These are phyloP conservation scores for Dromococcyx pavoninus DNA, from an alignment of 2,797 vertebrate species.

Conservation along the genomic window DNA sequence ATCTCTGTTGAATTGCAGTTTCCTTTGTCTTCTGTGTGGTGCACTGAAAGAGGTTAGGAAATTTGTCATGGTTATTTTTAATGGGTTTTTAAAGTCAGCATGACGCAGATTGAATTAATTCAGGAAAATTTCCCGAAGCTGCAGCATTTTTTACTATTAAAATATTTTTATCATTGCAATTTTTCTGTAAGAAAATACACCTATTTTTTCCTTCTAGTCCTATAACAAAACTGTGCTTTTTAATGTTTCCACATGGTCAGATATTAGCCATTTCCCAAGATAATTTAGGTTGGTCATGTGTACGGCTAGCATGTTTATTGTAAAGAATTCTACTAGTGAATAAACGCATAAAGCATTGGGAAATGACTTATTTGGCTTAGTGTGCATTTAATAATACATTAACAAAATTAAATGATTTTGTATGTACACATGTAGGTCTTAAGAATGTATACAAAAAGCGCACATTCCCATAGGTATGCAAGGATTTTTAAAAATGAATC, in stretches of 20 bases:
- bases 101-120: constrained; percentile 27
- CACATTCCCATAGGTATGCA: not conserved
- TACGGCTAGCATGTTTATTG: constrained; percentile 30
- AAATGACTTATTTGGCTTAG: constrained; percentile 42
- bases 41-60: constrained; percentile 46
- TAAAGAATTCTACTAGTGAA: constrained; percentile 42
- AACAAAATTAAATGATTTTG: constrained; percentile 28
- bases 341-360: constrained; percentile 20
- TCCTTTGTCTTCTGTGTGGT: constrained; percentile 48
- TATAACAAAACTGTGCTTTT: constrained; percentile 17
- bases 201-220: not conserved
- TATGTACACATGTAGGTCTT: not conserved
- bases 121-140: constrained; percentile 51
- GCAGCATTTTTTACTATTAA: constrained; percentile 18
- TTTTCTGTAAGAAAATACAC: constrained; percentile 33
- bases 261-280: constrained; percentile 54
- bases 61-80: constrained; percentile 60
- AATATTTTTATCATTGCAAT: constrained; percentile 32
- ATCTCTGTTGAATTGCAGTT: constrained; percentile 45
- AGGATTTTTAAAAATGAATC: not conserved
- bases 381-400: constrained; percentile 52
- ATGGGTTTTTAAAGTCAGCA: constrained; percentile 28
- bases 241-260: constrained; percentile 50
- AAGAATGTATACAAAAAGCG: constrained; percentile 1
- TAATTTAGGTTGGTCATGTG: constrained; percentile 52